Conservation (phyloP, 2,113 vertebrate species). For the Plecturocebus donacophilus region DNA sequence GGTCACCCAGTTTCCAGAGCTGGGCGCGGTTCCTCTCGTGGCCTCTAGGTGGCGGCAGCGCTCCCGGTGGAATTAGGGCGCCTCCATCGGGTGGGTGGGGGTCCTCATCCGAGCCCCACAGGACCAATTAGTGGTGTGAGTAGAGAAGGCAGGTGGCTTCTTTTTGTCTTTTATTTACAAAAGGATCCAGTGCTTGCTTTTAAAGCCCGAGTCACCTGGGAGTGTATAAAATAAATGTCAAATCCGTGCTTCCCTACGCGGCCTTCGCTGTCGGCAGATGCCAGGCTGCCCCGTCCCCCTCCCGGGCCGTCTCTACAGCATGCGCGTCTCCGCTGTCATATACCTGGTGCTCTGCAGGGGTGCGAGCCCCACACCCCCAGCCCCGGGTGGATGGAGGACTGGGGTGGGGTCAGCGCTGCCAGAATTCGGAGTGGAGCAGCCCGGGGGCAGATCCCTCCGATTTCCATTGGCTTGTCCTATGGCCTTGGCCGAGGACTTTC, state of each 20-base stretch:
- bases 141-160: accelerated
- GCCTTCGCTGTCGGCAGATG: background rate
- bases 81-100: background rate
- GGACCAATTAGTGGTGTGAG: no score
- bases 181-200: background rate
- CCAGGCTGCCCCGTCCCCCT: no score
- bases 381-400: background rate
- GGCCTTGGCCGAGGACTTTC: background rate
- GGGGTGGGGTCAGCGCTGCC: background rate
- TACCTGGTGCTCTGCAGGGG: no score
- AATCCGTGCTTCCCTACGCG: background rate
- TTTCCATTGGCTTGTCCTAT: accelerated
- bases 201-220: background rate
- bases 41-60: background rate
- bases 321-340: background rate
- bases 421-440: background rate
- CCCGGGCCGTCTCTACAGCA: no score
- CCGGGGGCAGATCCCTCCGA: accelerated
- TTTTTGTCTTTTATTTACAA: background rate
- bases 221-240: no score
- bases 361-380: background rate
- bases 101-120: no score
- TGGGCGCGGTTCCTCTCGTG: accelerated
- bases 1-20: background rate
- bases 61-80: accelerated